Base-by-base conservation (phyloP, 1,140 invertebrate species). In the Trissolcus basalis region DNA sequence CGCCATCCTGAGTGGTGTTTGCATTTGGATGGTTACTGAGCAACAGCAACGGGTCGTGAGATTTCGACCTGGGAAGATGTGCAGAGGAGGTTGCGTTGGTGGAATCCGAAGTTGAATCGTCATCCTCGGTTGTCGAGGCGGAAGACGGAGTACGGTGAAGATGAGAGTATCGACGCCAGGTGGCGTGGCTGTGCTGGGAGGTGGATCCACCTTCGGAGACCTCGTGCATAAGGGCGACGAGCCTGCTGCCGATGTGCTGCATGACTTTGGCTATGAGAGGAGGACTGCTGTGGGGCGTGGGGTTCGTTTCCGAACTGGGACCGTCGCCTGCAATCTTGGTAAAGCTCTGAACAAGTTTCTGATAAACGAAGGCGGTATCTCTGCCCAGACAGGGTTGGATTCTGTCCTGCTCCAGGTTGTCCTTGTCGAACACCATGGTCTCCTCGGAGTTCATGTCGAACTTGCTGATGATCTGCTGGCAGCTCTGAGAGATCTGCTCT, bases 211-310 rank as follows among this genome's bases (percentile, higher is more conserved):
- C 93, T 63, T 92, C 94, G 12, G 93, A 95, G 3, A 97, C 96
- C 82, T 97, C 96, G 81, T 96, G 95, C 96, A 97, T 97, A 32
- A 97, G 87, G 0, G 95, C 95, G 1, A 96, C 94, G 32, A 97
- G 86, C n/a, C 95, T 87, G 43, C 94, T 94, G 0, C 95, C 95
- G 44, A 97, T 97, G 76, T 97, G 96, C 68, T 96, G 93, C 94
- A 97, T 96, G 0, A 97, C 95, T 89, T 96, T 96, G 9, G 95
- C 94, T 44, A 96, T 94, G n/a, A 97, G 83, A 0, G 95, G 94
- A 0, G 95, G 95, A 1, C 95, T 96, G 45, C 92, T 93, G 77
- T 93, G 92, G 0, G 92, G 91, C 0, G 90, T 86, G 6, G 87
- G 88, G 32, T 81, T 87, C 1, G 87, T 80, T 7, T 88, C 85